These are phyloP conservation scores for Onthophagus taurus DNA, from an alignment of 1,140 invertebrate species.

Conservation along the genomic window DNA sequence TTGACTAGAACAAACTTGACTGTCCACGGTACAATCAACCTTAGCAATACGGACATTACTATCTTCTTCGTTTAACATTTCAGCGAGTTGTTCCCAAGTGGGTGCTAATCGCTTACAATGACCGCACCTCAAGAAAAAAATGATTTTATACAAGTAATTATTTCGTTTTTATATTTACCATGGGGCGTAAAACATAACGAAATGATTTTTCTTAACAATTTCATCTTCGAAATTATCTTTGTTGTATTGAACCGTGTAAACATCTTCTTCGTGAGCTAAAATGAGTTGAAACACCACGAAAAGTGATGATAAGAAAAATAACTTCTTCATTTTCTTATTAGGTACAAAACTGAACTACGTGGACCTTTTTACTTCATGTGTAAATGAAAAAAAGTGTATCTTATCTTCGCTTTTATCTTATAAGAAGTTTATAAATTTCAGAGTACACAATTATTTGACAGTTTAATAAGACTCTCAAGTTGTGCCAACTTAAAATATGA, in stretches of 20 bases:
- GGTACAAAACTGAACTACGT: too few relatives aligned
- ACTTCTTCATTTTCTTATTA: too few relatives aligned
- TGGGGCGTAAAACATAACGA: conserved; percentile 70
- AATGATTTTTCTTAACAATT: conserved; percentile 55
- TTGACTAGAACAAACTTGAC: conserved; percentile 56
- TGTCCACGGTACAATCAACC: conserved; percentile 70
- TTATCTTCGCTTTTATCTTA: too few relatives aligned
- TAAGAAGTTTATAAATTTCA: too few relatives aligned
- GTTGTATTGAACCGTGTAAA: conserved; percentile 36
- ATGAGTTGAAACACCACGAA: too few relatives aligned
- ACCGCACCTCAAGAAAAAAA: conserved; percentile 49
- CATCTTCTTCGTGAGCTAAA: conserved; percentile 29
- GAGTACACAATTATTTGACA: too few relatives aligned
- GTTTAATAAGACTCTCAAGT: too few relatives aligned
- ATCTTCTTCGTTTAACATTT: conserved; percentile 54
- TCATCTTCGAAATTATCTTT: conserved; percentile 45
- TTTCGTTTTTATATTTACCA: conserved; percentile 45
- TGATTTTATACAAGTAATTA: conserved; percentile 1
- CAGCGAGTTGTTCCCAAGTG: conserved; percentile 62
- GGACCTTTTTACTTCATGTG: too few relatives aligned
- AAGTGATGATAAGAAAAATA: too few relatives aligned
- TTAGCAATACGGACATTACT: conserved; percentile 56
- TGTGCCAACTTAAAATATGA: too few relatives aligned
- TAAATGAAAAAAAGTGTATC: too few relatives aligned
- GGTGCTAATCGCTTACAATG: conserved; percentile 59